phyloP scores from a whole-genome alignment of 1,140 invertebrate species.

The Aplysia californica region DNA sequence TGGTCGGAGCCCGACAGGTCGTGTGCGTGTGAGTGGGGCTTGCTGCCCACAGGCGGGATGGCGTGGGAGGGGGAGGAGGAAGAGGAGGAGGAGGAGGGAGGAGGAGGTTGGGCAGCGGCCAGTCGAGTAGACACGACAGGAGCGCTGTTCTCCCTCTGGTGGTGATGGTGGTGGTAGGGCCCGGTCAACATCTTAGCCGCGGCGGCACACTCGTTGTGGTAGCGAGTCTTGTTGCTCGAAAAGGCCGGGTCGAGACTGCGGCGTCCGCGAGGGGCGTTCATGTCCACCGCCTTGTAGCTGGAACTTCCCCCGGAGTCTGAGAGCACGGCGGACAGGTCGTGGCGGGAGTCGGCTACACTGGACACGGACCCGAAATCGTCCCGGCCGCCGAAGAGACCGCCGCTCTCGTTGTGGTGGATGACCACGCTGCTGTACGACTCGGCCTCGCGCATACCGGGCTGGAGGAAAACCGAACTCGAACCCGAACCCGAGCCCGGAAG shows the following conservation, averaged over 20 bases:
- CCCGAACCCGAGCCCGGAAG: no score
- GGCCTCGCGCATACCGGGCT: constrained; percentile 50
- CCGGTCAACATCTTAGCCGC: neutral
- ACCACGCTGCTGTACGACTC: constrained; percentile 60
- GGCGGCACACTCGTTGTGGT: neutral
- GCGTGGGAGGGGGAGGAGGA: neutral
- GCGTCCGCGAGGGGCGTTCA: constrained; percentile 27
- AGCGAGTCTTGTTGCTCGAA: constrained; percentile 5
- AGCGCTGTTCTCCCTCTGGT: constrained; percentile 11
- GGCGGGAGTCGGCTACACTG: constrained; percentile 40
- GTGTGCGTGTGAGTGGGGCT: no score
- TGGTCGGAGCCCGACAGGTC: constrained; percentile 32
- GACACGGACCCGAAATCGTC: constrained; percentile 50
- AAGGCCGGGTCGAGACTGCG: constrained; percentile 48
- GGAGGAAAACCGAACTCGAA: constrained; percentile 40
- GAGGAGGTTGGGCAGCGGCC: no score
- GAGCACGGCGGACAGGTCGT: constrained; percentile 31
- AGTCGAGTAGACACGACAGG: neutral
- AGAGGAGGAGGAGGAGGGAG: constrained; percentile 18
- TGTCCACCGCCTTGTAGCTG: constrained; percentile 13
- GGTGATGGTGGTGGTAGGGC: neutral
- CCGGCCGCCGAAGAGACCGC: constrained; percentile 52
- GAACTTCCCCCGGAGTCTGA: constrained; percentile 17
- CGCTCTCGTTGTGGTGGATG: constrained; percentile 51
- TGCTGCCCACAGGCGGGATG: constrained; percentile 3